Base-by-base conservation (phyloP, 2,797 vertebrate genomes). In the Sphenodon punctatus region DNA sequence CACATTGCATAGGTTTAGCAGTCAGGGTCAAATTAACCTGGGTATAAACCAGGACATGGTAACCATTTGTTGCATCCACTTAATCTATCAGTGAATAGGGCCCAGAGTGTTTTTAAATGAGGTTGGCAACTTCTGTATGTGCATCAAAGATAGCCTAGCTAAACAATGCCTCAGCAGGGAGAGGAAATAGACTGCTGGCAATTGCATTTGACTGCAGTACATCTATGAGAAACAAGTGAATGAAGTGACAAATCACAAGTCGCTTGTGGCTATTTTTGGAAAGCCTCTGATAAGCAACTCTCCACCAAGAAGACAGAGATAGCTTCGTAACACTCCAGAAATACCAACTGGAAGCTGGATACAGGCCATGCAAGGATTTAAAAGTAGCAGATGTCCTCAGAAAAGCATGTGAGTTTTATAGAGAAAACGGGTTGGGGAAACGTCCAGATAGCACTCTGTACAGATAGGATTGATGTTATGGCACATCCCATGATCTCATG, bases 301-400 rank as follows among this genome's bases (percentile, higher is more conserved):
- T 78, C 71, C 79, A 63, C 20, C 4, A 65, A 7, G 4, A 48
- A 16, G 65, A 65, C 2, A 48, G 25, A 76, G 3, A 67, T 71
- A 85, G 39, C 5, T 15, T 85, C 14, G 67, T 64, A 48, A 15
- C 25, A 39, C 27, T 81, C 69, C 32, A 83, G 51, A 84, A 45
- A 72, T 63, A 27, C 5, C 27, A 66, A 68, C 61, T 36, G 23
- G 75, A 78, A 80, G 4, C 2, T 83, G 59, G 25, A 72, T 51
- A 67, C 5, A 51, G 68, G 36, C 64, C 45, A n/a, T 8, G 2
- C 17, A 80, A 53, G 0, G 25, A 5, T 72, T 90, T 59, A 78
- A 73, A 91, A 68, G 63, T 45, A 84, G n/a, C 53, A 82, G 42
- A 56, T 75, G 34, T 56, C 38, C 88, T 46, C 65, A 43, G 38